Evolutionary conservation across 2,113 vertebrate species (phyloP).

Genomic region (Coreoperca whiteheadi): DNA sequence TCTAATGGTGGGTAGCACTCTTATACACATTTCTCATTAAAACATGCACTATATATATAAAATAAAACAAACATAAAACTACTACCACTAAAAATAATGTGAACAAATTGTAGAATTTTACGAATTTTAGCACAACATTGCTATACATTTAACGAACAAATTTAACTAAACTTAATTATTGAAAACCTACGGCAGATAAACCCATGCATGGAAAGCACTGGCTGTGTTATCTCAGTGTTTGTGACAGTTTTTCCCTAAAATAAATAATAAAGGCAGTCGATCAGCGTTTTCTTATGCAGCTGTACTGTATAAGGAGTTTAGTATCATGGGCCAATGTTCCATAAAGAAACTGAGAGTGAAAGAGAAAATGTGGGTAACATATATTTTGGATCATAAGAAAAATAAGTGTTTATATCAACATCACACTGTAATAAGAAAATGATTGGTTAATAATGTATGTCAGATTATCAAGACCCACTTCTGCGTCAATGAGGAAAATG

Average conservation of each 20-base stretch:
- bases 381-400: constrained; percentile 1
- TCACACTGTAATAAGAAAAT: constrained; percentile 15
- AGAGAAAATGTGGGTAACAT: constrained; percentile 5
- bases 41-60: neutral
- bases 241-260: constrained; percentile 4
- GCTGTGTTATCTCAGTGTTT: neutral
- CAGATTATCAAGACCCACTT: constrained; percentile 17
- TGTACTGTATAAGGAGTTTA: neutral
- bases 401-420: neutral
- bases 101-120: neutral
- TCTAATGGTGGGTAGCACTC: neutral
- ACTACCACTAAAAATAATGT: neutral
- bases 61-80: neutral
- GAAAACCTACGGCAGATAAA: neutral
- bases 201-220: neutral
- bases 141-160: neutral
- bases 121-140: neutral
- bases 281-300: neutral
- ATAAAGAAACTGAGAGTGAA: neutral
- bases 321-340: neutral
- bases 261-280: constrained; percentile 10
- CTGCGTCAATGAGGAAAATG: constrained; percentile 10
- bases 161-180: neutral
- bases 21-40: neutral
- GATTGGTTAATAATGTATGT: constrained; percentile 31